phyloP scores from a whole-genome alignment of 2,888 invertebrate genomes.

The Zhengitettix transpicula region DNA sequence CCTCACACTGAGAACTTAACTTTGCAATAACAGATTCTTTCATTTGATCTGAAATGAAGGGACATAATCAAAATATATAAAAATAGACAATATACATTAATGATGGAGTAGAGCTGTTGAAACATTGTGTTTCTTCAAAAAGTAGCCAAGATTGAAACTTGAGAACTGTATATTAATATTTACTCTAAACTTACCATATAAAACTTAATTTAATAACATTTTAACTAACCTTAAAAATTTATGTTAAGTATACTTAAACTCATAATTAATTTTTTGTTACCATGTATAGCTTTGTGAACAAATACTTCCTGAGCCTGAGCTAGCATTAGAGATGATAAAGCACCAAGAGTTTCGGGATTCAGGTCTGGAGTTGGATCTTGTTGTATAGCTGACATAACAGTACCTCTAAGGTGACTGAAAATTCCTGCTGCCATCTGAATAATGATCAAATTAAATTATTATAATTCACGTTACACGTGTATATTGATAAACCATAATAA shows the following conservation, averaged over 20 bases:
- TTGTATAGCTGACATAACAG: conserved; percentile 65
- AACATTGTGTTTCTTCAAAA: too few relatives aligned
- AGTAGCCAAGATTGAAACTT: too few relatives aligned
- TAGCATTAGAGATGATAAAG: conserved; percentile 77
- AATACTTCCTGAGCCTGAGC: conserved; percentile 98
- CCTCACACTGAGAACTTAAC: conserved; percentile 81
- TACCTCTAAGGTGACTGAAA: conserved; percentile 67
- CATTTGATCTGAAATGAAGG: conserved; percentile 59
- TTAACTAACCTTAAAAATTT: too few relatives aligned
- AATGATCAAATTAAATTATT: too few relatives aligned
- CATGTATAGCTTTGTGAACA: conserved; percentile 81
- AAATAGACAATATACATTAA: not conserved
- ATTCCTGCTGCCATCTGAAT: conserved; percentile 76
- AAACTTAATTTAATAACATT: too few relatives aligned
- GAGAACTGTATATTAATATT: too few relatives aligned
- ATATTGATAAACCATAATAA: too few relatives aligned
- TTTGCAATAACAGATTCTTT: conserved; percentile 86
- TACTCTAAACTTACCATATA: too few relatives aligned
- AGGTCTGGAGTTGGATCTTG: conserved; percentile 94
- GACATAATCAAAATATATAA: not conserved
- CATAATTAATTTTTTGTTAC: conserved; percentile 23
- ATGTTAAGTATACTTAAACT: too few relatives aligned
- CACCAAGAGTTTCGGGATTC: conserved; percentile 75
- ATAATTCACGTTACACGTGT: too few relatives aligned
- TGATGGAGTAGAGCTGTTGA: too few relatives aligned